Base-by-base conservation (phyloP, 2,888 invertebrate species). In the Philereme vetulata region DNA sequence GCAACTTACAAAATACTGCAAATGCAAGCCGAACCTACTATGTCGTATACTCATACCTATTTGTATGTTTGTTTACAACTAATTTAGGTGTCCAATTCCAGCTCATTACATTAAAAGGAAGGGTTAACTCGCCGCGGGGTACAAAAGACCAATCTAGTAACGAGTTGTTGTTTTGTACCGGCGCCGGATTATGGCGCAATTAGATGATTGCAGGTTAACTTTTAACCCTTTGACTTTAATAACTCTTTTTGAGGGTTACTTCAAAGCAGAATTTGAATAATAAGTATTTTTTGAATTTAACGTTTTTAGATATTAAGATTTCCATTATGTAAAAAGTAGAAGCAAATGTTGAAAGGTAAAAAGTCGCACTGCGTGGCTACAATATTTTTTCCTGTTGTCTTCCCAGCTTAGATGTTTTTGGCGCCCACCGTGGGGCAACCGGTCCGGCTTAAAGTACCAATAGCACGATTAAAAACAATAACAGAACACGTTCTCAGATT, bases 131-230 rank as follows among this genome's bases (percentile, higher is more conserved):
- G 53, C 46, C 51, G 49, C 49, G 60, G 52, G 62, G 50, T 32
- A 56, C 56, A 60, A 55, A 57, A 53, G 60, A 50, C 52, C 70
- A 72, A 70, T 71, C 68, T 65, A 65, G 67, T 57, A 59, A 60
- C 56, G 58, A 52, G 60, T 67, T 69, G 55, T 48, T 56, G 63
- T 67, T 71, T 69, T 69, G 70, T 70, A 65, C 67, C 65, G 72
- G 67, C 71, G n/a, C n/a, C n/a, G 74, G 78, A 76, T 78, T 77
- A 77, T 60, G 56, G 69, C 46, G 68, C 78, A 72, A 78, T 78
- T 78, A 75, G 71, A 64, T 76, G 69, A 78, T 78, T 75, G 77
- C 65, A 55, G 60, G 64, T 68, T 71, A 68, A 68, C 33, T 64
- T 65, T 62, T 58, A 70, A 75, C 74, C 77, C 72, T 70, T 68